Evolutionary conservation across 2,888 invertebrate species (phyloP).

Genomic region (Mythimna pallens): DNA sequence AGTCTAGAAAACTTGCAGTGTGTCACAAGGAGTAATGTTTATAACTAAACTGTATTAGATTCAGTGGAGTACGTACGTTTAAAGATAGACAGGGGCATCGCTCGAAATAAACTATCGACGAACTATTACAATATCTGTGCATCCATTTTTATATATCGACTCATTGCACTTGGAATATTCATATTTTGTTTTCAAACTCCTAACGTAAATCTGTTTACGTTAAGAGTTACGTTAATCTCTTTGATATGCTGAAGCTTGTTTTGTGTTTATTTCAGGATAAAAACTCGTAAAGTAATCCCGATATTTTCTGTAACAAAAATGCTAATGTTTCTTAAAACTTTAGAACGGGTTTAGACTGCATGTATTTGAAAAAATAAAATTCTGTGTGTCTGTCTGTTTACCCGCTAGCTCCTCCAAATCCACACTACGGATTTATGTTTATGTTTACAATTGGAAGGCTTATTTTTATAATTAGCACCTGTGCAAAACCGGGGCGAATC

Average conservation of each 20-base stretch:
- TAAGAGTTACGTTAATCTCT: too few relatives aligned
- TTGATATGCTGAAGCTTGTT: background rate
- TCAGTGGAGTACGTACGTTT: constrained; percentile 48
- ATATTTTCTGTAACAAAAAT: background rate
- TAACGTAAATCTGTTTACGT: too few relatives aligned
- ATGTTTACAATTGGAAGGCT: too few relatives aligned
- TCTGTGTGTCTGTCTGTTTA: background rate
- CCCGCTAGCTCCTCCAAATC: too few relatives aligned
- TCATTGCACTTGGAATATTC: constrained; percentile 23
- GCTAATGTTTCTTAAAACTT: background rate
- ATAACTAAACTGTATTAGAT: constrained; percentile 50
- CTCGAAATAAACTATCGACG: constrained; percentile 69
- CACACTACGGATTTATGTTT: too few relatives aligned
- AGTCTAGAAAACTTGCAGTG: constrained; percentile 22
- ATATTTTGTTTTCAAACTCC: constrained; percentile 9
- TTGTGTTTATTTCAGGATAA: constrained; percentile 1
- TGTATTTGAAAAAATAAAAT: background rate
- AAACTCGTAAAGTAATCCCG: background rate
- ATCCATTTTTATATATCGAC: constrained; percentile 38
- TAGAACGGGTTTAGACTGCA: background rate
- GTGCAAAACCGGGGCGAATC: too few relatives aligned
- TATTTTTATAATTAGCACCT: too few relatives aligned
- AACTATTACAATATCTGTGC: constrained; percentile 62
- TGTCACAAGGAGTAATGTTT: constrained; percentile 53
- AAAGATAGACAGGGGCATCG: constrained; percentile 55